These are phyloP conservation scores for Eulemur macaco DNA, from an alignment of 2,113 vertebrate genomes.

Conservation along the genomic window DNA sequence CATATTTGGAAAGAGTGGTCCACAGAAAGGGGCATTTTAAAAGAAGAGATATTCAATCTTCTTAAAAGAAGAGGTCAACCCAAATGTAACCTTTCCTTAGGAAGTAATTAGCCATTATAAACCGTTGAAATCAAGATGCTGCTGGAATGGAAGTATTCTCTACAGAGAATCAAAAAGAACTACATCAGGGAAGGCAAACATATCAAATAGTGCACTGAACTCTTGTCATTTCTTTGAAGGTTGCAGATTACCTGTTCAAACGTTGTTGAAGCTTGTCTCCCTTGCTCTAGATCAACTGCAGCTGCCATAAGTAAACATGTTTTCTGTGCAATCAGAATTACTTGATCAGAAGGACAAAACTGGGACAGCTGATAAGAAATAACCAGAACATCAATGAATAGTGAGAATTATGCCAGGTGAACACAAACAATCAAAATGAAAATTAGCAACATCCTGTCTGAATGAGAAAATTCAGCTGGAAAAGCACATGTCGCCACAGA, in stretches of 20 bases:
- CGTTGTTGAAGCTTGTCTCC: constrained; percentile 81
- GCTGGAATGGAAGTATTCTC: constrained; percentile 9
- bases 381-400: constrained; percentile 71
- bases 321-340: constrained; percentile 91
- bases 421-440: constrained; percentile 68
- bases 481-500: constrained; percentile 9
- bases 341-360: constrained; percentile 89
- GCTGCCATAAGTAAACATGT: constrained; percentile 93
- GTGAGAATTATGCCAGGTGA: constrained; percentile 65
- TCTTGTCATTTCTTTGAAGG: constrained; percentile 18
- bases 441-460: constrained; percentile 63
- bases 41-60: background rate
- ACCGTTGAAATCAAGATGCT: constrained; percentile 52
- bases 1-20: constrained; percentile 12
- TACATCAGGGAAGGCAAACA: constrained; percentile 35
- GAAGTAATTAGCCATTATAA: constrained; percentile 39
- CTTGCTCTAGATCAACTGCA: constrained; percentile 89
- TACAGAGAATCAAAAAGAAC: constrained; percentile 34
- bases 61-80: constrained; percentile 30
- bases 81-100: constrained; percentile 42
- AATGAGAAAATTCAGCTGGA: constrained; percentile 51
- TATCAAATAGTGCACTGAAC: constrained; percentile 18
- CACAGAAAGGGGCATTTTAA: background rate
- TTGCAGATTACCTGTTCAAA: constrained; percentile 85
- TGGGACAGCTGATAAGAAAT: constrained; percentile 89